These are phyloP conservation scores for Agrilus cyanescens DNA, from an alignment of 2,888 invertebrate genomes.

Conservation along the genomic window DNA sequence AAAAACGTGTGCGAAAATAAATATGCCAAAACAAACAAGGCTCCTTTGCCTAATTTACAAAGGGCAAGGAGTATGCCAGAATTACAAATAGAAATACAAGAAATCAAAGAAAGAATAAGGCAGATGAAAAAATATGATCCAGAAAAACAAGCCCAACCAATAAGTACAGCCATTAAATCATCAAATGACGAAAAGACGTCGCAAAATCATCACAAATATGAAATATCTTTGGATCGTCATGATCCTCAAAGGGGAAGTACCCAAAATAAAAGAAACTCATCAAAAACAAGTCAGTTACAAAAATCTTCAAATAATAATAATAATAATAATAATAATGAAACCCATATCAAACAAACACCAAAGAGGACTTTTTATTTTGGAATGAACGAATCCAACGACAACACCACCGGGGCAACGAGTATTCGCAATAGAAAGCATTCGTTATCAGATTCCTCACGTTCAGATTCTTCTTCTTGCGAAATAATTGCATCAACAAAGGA, in stretches of 20 bases:
- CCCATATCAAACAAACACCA: constrained; percentile 32
- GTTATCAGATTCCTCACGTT: constrained; percentile 38
- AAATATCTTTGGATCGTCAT: background rate
- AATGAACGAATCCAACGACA: constrained; percentile 44
- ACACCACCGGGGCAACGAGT: constrained; percentile 4
- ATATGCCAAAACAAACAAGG: constrained; percentile 18
- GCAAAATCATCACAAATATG: background rate
- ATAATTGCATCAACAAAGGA: constrained; percentile 29
- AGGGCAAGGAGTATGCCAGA: constrained; percentile 38
- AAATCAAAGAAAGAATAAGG: constrained; percentile 31
- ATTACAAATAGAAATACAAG: constrained; percentile 42
- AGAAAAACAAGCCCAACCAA: constrained; percentile 23
- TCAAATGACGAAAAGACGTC: constrained; percentile 1
- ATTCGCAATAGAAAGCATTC: constrained; percentile 12
- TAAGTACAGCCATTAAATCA: background rate
- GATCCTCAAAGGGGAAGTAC: constrained; percentile 37
- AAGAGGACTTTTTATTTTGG: constrained; percentile 66
- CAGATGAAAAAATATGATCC: constrained; percentile 18
- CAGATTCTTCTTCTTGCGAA: constrained; percentile 44
- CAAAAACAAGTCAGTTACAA: constrained; percentile 17
- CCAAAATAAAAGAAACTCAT: constrained; percentile 39
- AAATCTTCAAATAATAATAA: constrained; percentile 34
- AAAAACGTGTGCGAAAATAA: constrained; percentile 8
- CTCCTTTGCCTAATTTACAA: constrained; percentile 32
- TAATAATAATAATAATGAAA: constrained; percentile 37